Conservation (phyloP, 2,888 invertebrate genomes). For the Tachina fera region DNA sequence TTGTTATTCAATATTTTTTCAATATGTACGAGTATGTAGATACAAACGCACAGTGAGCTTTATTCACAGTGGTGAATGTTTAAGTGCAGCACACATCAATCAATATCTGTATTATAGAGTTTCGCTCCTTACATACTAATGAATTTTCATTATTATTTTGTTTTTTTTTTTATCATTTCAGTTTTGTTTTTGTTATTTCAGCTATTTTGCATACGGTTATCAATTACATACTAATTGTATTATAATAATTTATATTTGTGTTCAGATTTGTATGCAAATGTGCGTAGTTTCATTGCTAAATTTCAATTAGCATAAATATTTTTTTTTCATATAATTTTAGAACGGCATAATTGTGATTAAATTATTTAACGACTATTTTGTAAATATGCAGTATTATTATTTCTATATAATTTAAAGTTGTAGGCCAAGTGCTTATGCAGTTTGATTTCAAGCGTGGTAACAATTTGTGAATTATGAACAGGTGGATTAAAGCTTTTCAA, state of each 20-base stretch:
- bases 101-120: conserved; percentile 9
- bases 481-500: too few relatives aligned
- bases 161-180: neutral
- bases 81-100: neutral
- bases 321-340: conserved; percentile 25
- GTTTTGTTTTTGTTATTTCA: conserved; percentile 17
- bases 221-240: conserved; percentile 46
- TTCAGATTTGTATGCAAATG: neutral
- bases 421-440: neutral
- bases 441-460: neutral
- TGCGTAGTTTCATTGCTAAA: conserved; percentile 40
- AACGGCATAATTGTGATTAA: conserved; percentile 21
- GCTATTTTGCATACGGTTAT: conserved; percentile 54
- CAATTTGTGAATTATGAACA: too few relatives aligned
- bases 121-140: conserved; percentile 22
- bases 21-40: neutral
- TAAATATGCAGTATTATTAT: too few relatives aligned
- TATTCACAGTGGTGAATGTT: neutral
- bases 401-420: too few relatives aligned
- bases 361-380: neutral
- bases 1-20: conserved; percentile 46
- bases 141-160: neutral
- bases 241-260: conserved; percentile 26
- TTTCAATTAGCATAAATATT: conserved; percentile 21
- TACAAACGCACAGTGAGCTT: too few relatives aligned